Conservation (phyloP, 1,140 invertebrate species). For the Anthonomus grandis region DNA sequence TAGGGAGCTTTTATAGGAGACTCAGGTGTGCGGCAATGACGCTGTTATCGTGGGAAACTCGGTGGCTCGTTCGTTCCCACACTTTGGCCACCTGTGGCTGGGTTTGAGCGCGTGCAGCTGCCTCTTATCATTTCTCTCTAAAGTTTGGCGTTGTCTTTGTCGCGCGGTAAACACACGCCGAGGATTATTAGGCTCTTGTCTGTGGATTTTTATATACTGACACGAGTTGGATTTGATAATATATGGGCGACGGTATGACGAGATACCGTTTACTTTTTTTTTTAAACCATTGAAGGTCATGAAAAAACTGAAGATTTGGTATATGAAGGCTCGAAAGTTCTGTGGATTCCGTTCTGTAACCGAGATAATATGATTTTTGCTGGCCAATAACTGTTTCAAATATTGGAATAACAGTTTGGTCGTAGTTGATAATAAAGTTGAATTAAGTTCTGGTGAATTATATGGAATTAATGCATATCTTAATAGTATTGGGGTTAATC, state of each 20-base stretch:
- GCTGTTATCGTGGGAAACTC: constrained; percentile 55
- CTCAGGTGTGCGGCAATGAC: constrained; percentile 50
- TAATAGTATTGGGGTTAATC: too few species aligned
- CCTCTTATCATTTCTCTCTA: constrained; percentile 27
- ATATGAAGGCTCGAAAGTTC: too few species aligned
- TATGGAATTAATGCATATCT: too few species aligned
- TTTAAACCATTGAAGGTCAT: too few species aligned
- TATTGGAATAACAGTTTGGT: too few species aligned
- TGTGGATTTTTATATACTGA: constrained; percentile 7
- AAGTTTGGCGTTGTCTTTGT: constrained; percentile 13
- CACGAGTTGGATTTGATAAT: constrained; percentile 7
- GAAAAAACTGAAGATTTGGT: too few species aligned
- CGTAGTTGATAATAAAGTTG: too few species aligned
- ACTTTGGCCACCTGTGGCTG: constrained; percentile 52
- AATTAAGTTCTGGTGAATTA: too few species aligned
- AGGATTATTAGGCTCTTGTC: constrained; percentile 2
- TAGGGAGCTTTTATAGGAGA: constrained; percentile 54
- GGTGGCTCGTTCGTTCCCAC: constrained; percentile 58
- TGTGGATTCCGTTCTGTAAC: too few species aligned
- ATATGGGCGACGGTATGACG: neutral
- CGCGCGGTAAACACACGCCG: constrained; percentile 27
- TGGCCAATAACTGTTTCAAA: too few species aligned
- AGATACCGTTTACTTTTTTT: too few species aligned
- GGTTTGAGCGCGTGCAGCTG: constrained; percentile 45
- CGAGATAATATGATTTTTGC: too few species aligned